phyloP scores from a whole-genome alignment of 2,888 invertebrate species.

The Nemotelus pantherinus region DNA sequence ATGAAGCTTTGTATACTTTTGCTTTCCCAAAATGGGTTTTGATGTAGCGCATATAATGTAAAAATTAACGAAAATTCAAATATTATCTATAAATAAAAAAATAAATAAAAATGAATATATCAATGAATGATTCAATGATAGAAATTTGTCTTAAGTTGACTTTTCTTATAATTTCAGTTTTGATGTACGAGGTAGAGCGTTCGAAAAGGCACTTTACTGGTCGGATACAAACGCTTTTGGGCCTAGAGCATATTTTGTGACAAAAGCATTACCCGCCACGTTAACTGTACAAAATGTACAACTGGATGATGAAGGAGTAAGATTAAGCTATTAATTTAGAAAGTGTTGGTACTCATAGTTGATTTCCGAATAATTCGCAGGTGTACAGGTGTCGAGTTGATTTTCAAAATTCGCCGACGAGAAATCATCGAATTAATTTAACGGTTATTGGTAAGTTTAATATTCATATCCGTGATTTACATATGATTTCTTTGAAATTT shows the following conservation, averaged over 20 bases:
- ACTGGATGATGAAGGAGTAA: constrained; percentile 83
- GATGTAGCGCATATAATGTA: no score
- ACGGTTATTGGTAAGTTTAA: constrained; percentile 86
- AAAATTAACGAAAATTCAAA: no score
- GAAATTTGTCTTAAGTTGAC: no score
- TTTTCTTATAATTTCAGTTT: constrained; percentile 69
- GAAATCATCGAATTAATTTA: constrained; percentile 87
- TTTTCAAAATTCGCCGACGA: constrained; percentile 87
- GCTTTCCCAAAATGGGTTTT: no score
- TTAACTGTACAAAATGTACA: constrained; percentile 85
- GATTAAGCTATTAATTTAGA: constrained; percentile 49
- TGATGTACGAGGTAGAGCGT: constrained; percentile 83
- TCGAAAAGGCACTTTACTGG: constrained; percentile 84
- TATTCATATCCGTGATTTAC: no score
- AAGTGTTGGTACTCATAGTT: not conserved
- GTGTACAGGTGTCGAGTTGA: constrained; percentile 89
- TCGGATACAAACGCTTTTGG: constrained; percentile 86
- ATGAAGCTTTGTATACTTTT: no score
- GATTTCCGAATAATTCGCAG: constrained; percentile 53
- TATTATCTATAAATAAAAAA: no score
- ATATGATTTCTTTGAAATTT: no score
- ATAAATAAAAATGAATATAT: no score
- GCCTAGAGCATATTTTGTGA: constrained; percentile 85
- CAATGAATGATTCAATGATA: no score
- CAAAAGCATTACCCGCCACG: constrained; percentile 81